phyloP scores from a whole-genome alignment of 1,140 invertebrate genomes.

The Bombus superbus region DNA sequence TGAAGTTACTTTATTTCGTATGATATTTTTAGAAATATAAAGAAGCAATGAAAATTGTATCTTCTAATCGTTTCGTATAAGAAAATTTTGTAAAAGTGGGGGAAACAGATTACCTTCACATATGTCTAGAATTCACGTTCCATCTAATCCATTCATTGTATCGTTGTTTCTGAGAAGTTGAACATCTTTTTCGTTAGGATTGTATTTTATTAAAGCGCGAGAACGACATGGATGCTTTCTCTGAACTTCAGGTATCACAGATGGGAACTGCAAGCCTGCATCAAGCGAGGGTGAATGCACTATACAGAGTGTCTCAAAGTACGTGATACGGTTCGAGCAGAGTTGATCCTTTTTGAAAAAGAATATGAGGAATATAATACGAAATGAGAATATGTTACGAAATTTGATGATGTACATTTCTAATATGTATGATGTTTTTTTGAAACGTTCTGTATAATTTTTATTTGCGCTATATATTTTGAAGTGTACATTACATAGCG shows the following conservation, averaged over 20 bases:
- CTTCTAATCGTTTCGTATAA: not conserved
- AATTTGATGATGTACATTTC: not conserved
- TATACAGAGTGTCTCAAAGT: not conserved
- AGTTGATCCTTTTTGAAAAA: not conserved
- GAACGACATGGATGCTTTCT: not conserved
- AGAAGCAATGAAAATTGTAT: not conserved
- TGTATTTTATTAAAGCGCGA: not conserved
- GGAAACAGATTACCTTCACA: not conserved
- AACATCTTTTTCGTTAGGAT: not conserved
- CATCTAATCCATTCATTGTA: not conserved
- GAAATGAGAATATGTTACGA: not conserved
- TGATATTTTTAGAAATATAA: not conserved
- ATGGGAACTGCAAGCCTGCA: conserved; percentile 4
- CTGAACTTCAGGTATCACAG: not conserved
- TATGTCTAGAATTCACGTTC: not conserved
- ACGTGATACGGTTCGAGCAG: not conserved
- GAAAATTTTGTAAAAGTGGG: too few species aligned
- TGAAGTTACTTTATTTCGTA: not conserved
- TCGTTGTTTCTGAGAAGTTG: not conserved
- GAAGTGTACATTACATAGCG: not conserved
- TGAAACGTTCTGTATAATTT: not conserved
- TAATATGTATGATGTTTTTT: not conserved
- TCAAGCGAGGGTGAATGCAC: not conserved
- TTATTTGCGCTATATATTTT: not conserved
- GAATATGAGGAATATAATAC: not conserved